phyloP scores from a whole-genome alignment of 1,140 invertebrate genomes.

The Phenacoccus solenopsis region DNA sequence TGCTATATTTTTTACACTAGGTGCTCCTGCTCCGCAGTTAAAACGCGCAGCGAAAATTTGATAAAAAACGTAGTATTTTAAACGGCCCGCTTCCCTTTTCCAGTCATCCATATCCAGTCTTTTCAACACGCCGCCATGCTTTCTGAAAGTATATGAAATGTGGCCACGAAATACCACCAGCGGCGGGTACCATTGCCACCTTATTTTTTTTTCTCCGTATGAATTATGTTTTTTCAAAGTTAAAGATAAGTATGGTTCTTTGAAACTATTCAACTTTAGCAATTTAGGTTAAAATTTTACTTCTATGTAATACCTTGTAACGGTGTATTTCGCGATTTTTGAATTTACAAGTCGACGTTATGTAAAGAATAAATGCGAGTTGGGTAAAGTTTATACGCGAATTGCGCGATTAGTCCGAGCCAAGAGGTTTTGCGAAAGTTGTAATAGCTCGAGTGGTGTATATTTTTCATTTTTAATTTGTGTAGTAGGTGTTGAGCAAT shows the following conservation, averaged over 20 bases:
- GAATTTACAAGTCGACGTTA: neutral
- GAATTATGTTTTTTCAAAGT: slow-evolving; percentile 3
- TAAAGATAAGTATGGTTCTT: neutral
- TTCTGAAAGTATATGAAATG: neutral
- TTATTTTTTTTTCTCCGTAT: neutral
- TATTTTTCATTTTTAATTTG: no score
- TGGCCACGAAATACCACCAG: neutral
- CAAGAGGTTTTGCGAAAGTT: neutral
- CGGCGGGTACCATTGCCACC: neutral
- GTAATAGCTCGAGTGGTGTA: neutral
- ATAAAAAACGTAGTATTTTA: neutral
- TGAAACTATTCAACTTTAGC: neutral
- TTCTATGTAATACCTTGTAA: neutral
- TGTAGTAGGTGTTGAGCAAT: no score
- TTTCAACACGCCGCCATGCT: neutral
- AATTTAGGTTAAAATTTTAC: neutral
- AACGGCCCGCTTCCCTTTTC: no score
- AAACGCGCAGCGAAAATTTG: neutral
- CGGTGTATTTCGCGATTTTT: neutral
- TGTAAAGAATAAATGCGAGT: neutral
- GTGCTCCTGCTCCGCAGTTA: neutral
- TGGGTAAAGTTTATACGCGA: neutral
- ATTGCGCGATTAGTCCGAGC: neutral
- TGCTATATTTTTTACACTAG: neutral
- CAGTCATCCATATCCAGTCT: neutral